A percentile compares a stretch with the other conserved stretches of the same genome.
Evolutionary conservation across 2,797 vertebrate genomes (phyloP).

Genomic region (Anas flavirostris): DNA sequence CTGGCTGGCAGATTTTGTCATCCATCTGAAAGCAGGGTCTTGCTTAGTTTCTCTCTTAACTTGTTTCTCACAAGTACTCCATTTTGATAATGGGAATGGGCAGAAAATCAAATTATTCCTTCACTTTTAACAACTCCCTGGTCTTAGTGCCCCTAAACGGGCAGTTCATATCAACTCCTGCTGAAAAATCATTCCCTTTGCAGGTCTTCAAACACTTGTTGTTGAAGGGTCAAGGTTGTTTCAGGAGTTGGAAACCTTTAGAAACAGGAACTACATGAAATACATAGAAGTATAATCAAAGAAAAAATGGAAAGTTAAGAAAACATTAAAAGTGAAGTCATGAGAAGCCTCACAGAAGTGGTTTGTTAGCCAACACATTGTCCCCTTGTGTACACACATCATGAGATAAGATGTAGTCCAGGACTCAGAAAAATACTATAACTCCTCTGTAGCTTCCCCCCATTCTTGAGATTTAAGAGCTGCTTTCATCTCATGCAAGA

Average conservation of each 20-base stretch:
- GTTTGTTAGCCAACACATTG: not conserved
- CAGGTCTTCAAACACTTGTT: not conserved
- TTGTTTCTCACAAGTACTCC: no score
- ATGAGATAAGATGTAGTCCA: not conserved
- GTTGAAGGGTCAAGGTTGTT: not conserved
- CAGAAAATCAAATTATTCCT: not conserved
- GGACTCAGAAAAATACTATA: not conserved
- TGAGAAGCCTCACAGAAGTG: not conserved
- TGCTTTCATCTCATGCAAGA: not conserved
- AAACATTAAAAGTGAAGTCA: not conserved
- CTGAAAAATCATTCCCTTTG: not conserved
- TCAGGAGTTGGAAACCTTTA: not conserved
- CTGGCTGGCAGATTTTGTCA: not conserved
- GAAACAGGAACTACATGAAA: not conserved
- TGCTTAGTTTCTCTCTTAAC: not conserved
- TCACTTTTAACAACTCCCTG: not conserved
- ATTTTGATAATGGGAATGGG: not conserved
- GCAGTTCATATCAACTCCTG: not conserved
- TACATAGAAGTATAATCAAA: not conserved
- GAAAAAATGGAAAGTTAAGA: not conserved
- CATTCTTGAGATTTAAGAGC: not conserved
- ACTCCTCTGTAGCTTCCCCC: not conserved
- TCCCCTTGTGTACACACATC: not conserved
- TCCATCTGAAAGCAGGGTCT: not conserved
- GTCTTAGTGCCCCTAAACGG: fast-evolving